Percentiles rank a stretch among this genome's conserved stretches.
Conservation (phyloP, 2,888 invertebrate species). For the Drosophila nr. perissopoda region DNA sequence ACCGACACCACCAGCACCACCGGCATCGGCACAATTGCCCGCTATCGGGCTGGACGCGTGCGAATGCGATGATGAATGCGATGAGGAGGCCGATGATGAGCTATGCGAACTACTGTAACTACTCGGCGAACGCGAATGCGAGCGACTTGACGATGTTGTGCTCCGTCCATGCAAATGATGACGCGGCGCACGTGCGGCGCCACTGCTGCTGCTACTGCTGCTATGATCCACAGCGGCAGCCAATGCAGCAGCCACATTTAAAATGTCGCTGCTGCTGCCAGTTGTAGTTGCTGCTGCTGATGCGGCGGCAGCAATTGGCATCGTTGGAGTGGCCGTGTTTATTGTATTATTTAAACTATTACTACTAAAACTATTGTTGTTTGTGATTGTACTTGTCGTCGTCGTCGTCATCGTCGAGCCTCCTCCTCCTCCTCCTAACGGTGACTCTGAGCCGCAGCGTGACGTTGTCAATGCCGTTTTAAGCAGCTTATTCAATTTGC, state of each 20-base stretch:
- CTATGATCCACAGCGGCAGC: constrained; percentile 62
- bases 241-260: constrained; percentile 81
- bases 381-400: constrained; percentile 83
- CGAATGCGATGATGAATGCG: constrained; percentile 83
- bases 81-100: constrained; percentile 82
- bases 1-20: constrained; percentile 56
- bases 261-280: constrained; percentile 71
- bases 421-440: constrained; percentile 53
- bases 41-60: constrained; percentile 85
- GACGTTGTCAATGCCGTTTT: constrained; percentile 57
- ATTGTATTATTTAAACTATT: constrained; percentile 83
- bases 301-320: constrained; percentile 56
- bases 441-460: constrained; percentile 86
- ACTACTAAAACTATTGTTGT: constrained; percentile 84
- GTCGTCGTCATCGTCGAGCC: constrained; percentile 15
- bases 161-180: constrained; percentile 84
- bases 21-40: constrained; percentile 81
- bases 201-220: constrained; percentile 61
- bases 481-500: constrained; percentile 81
- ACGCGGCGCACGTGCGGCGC: constrained; percentile 53
- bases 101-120: constrained; percentile 85
- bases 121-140: constrained; percentile 86
- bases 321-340: constrained; percentile 74
- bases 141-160: constrained; percentile 87
- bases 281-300: constrained; percentile 30